phyloP scores from a whole-genome alignment of 2,797 vertebrate genomes.

The Manis pentadactyla region DNA sequence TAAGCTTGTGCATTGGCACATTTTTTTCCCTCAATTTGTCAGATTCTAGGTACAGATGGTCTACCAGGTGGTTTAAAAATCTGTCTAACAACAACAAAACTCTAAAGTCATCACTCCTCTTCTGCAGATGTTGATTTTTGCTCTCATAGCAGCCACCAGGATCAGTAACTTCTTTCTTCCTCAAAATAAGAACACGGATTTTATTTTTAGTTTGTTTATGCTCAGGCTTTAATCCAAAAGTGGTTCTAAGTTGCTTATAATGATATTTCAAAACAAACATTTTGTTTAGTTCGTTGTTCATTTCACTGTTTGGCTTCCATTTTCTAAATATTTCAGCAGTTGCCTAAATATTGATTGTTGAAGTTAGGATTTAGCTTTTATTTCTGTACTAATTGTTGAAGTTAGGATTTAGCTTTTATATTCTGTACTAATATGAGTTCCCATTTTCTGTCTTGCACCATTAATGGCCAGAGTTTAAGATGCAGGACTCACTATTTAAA shows the following conservation, averaged over 20 bases:
- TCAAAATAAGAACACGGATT: constrained; percentile 2
- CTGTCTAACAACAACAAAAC: constrained; percentile 34
- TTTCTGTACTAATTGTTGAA: background rate
- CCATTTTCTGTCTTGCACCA: background rate
- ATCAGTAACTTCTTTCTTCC: background rate
- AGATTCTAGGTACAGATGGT: constrained; percentile 55
- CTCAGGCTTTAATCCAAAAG: constrained; percentile 29
- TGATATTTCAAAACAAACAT: constrained; percentile 34
- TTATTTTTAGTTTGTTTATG: constrained; percentile 47
- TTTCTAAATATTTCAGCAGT: constrained; percentile 13
- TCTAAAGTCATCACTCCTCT: constrained; percentile 3
- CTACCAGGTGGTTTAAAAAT: constrained; percentile 51
- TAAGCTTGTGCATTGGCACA: background rate
- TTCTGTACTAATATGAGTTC: background rate
- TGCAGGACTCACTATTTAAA: background rate
- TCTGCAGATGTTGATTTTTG: constrained; percentile 59
- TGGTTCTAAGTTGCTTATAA: constrained; percentile 24
- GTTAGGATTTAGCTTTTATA: background rate
- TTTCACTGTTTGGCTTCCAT: background rate
- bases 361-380: background rate
- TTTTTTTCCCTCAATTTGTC: background rate
- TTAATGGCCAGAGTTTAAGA: background rate
- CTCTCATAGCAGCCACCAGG: constrained; percentile 17
- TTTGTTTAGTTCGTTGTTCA: constrained; percentile 30
- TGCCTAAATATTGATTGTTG: background rate